Conservation (phyloP, 1,140 invertebrate species). For the Euglossa dilemma region DNA sequence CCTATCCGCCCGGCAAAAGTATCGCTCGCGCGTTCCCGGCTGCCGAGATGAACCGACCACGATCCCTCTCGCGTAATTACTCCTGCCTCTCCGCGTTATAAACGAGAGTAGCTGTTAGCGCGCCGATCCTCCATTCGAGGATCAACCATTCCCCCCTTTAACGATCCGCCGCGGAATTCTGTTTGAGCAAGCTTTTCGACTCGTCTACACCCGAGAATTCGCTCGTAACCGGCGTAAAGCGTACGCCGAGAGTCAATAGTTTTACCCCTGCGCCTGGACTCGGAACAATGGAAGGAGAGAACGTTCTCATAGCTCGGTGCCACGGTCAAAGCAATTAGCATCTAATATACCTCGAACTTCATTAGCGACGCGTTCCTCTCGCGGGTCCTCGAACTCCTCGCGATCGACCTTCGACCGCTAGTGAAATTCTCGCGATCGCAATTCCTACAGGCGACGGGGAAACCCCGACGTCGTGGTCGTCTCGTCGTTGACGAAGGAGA, state of each 20-base stretch:
- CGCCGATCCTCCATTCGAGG: background rate
- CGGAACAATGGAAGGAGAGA: constrained; percentile 49
- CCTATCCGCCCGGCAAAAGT: constrained; percentile 1
- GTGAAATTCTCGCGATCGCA: too few species aligned
- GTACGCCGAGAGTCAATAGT: constrained; percentile 10
- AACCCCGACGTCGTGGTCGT: too few species aligned
- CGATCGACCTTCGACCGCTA: background rate
- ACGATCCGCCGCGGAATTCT: background rate
- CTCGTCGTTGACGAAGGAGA: too few species aligned
- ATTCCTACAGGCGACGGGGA: too few species aligned
- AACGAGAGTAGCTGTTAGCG: background rate
- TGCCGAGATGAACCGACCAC: too few species aligned
- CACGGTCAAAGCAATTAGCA: constrained; percentile 53
- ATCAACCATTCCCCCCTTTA: background rate
- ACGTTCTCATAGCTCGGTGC: constrained; percentile 41
- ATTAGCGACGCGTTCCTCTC: constrained; percentile 21
- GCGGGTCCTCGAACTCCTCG: background rate
- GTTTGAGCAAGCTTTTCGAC: too few species aligned
- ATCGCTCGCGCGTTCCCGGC: background rate
- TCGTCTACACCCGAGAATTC: background rate
- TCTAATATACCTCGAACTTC: constrained; percentile 53
- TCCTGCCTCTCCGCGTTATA: background rate
- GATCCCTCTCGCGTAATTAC: background rate
- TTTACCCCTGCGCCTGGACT: background rate
- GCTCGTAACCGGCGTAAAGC: too few species aligned